Evolutionary conservation across 2,113 vertebrate species (phyloP).

Genomic region (Acinonyx jubatus): DNA sequence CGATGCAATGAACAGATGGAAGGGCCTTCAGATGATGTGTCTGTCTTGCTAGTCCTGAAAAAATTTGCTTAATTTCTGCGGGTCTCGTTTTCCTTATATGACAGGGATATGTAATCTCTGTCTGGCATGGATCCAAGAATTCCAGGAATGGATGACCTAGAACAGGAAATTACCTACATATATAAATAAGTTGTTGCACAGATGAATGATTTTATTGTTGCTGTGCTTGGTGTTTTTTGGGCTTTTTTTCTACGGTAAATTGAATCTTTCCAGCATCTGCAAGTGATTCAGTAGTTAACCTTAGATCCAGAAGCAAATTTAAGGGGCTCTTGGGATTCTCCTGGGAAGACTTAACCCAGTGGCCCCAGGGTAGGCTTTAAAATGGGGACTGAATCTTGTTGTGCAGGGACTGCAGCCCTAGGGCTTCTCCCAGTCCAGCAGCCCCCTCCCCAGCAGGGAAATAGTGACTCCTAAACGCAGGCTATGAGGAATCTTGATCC

Average conservation of each 20-base stretch:
- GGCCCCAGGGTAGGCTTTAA: not conserved
- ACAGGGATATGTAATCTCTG: not conserved
- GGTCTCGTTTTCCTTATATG: not conserved
- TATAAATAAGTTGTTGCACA: not conserved
- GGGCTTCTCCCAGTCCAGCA: too few relatives aligned
- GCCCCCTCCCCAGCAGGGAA: not conserved
- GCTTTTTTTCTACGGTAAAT: not conserved
- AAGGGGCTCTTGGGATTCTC: not conserved
- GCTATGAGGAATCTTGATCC: too few relatives aligned
- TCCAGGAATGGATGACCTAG: not conserved
- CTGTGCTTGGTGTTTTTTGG: not conserved
- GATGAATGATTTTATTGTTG: not conserved
- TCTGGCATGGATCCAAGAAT: not conserved
- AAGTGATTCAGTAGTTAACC: not conserved
- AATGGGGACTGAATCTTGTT: not conserved
- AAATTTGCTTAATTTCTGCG: not conserved
- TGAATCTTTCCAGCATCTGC: not conserved
- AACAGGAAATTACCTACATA: not conserved
- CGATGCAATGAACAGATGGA: rapidly evolving
- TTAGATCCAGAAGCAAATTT: not conserved
- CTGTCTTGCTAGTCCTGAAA: not conserved
- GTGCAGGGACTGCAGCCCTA: not conserved
- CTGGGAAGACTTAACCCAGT: not conserved
- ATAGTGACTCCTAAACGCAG: not conserved
- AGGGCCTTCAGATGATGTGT: not conserved